phyloP scores from a whole-genome alignment of 2,113 vertebrate species.

The Campylorhamphus procurvoides region DNA sequence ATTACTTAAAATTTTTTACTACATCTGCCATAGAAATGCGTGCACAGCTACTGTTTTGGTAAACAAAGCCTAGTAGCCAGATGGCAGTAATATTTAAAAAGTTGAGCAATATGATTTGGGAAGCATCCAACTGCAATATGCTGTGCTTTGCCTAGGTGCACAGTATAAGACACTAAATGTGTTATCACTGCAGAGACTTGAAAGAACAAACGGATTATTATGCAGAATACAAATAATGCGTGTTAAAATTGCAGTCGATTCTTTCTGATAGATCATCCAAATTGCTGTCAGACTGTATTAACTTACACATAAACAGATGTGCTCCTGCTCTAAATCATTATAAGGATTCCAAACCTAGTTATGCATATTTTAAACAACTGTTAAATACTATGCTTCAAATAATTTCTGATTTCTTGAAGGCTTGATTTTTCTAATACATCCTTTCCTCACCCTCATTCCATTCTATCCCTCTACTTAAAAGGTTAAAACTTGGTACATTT shows the following conservation, averaged over 20 bases:
- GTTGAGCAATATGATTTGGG: constrained; percentile 17
- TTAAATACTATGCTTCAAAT: constrained; percentile 42
- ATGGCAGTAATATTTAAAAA: constrained; percentile 62
- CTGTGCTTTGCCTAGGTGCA: constrained; percentile 52
- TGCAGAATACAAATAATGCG: constrained; percentile 65
- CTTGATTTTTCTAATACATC: constrained; percentile 13
- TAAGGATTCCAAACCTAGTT: constrained; percentile 52
- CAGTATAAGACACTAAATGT: constrained; percentile 48
- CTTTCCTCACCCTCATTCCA: background rate
- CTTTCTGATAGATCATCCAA: constrained; percentile 61
- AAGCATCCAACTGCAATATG: constrained; percentile 55
- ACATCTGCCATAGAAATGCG: constrained; percentile 59
- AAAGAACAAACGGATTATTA: constrained; percentile 62
- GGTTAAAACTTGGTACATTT: background rate
- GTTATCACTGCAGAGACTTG: constrained; percentile 51
- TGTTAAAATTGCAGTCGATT: constrained; percentile 66
- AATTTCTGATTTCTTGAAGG: constrained; percentile 35
- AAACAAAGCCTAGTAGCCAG: constrained; percentile 64
- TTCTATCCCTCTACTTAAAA: background rate
- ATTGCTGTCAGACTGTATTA: constrained; percentile 63
- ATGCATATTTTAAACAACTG: constrained; percentile 61
- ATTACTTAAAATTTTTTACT: constrained; percentile 42
- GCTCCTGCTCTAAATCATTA: constrained; percentile 64
- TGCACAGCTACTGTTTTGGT: constrained; percentile 67
- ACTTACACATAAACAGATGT: constrained; percentile 46